Conservation (phyloP, 2,113 vertebrate genomes). For the Ifrita kowaldi region DNA sequence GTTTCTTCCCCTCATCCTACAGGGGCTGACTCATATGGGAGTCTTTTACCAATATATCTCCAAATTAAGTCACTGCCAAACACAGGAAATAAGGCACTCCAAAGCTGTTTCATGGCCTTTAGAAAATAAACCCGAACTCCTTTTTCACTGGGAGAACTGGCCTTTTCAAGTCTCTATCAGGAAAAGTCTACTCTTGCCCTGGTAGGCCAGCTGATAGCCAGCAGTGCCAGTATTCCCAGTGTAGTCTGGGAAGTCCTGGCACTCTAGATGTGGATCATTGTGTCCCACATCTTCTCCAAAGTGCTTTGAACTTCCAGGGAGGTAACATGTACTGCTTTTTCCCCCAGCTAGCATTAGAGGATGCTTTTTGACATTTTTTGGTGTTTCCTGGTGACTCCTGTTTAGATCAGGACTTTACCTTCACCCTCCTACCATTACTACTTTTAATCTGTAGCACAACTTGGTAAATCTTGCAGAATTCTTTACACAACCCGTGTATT, state of each 20-base stretch:
- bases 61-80: background rate
- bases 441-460: background rate
- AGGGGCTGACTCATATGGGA: background rate
- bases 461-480: background rate
- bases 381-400: background rate
- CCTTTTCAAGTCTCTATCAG: background rate
- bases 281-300: background rate
- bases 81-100: background rate
- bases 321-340: background rate
- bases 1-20: background rate
- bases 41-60: background rate
- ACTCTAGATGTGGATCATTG: background rate
- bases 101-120: background rate
- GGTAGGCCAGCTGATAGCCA: background rate
- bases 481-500: background rate
- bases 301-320: background rate
- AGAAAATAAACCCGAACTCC: background rate
- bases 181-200: background rate
- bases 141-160: background rate
- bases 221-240: background rate
- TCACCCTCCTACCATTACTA: background rate
- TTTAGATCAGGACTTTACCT: background rate
- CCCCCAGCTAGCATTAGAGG: background rate
- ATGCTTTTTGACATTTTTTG: background rate
- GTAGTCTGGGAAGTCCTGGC: background rate